A percentile compares a stretch with the other conserved stretches of the same genome.
phyloP scores from a whole-genome alignment of 2,888 invertebrate genomes.

The Agonum fuliginosum region DNA sequence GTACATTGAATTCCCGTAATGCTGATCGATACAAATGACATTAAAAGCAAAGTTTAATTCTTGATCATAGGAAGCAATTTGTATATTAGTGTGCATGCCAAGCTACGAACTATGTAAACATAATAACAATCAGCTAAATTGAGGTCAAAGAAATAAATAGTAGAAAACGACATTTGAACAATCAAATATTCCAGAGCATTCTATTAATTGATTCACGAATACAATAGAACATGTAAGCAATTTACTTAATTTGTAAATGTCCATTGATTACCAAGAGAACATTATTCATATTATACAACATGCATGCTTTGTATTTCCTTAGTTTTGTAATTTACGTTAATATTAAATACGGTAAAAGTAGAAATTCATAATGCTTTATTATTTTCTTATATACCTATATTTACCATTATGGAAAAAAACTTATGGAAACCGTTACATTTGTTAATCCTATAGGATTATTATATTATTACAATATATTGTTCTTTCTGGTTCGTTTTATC shows the following conservation, averaged over 20 bases:
- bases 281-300: background rate
- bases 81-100: conserved; percentile 28
- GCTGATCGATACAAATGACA: conserved; percentile 17
- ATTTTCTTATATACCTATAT: too few species aligned
- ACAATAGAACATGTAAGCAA: background rate
- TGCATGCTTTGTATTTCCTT: too few species aligned
- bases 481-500: too few species aligned
- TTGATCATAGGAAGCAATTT: conserved; percentile 35
- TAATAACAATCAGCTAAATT: conserved; percentile 35
- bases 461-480: too few species aligned
- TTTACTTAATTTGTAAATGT: conserved; percentile 40
- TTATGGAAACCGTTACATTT: too few species aligned
- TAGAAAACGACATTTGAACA: conserved; percentile 35
- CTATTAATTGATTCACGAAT: conserved; percentile 26
- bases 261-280: background rate
- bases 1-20: background rate
- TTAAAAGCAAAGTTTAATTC: conserved; percentile 29
- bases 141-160: conserved; percentile 29
- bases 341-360: too few species aligned
- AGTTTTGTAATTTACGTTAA: too few species aligned
- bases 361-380: too few species aligned
- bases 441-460: too few species aligned
- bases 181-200: conserved; percentile 32
- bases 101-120: conserved; percentile 24
- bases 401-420: too few species aligned